Percentiles rank a stretch among this genome's conserved stretches.
phyloP scores from a whole-genome alignment of 2,797 vertebrate species.

The Amazona ochrocephala region DNA sequence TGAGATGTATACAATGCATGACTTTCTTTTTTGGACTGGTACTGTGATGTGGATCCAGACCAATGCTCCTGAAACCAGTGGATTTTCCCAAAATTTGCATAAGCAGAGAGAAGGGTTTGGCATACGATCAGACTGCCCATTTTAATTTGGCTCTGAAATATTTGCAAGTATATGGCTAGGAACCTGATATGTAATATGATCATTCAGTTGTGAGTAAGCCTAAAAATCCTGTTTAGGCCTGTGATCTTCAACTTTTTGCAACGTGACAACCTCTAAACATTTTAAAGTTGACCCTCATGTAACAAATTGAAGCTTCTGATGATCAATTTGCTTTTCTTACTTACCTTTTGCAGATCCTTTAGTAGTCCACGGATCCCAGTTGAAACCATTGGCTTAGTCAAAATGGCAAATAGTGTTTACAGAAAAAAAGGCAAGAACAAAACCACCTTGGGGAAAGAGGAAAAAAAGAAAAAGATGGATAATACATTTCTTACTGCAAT shows the following conservation, averaged over 20 bases:
- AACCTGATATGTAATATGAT: not conserved
- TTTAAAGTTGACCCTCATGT: not conserved
- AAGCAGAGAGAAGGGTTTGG: not conserved
- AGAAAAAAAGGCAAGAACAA: conserved; percentile 33
- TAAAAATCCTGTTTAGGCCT: conserved; percentile 23
- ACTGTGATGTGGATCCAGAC: not conserved
- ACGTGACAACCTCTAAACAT: not conserved
- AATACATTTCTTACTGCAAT: not conserved
- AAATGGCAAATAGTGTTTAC: conserved; percentile 2
- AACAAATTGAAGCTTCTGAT: not conserved
- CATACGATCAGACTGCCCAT: not conserved
- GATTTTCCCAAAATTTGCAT: not conserved
- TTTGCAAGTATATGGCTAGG: not conserved
- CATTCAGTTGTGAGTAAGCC: not conserved
- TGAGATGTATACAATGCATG: not conserved
- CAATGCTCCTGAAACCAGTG: not conserved
- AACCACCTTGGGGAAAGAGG: not conserved
- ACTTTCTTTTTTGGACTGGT: not conserved
- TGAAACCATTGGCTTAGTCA: not conserved
- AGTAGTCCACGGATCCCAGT: not conserved
- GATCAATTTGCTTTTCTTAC: not conserved
- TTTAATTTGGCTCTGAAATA: conserved; percentile 25
- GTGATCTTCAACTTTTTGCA: not conserved
- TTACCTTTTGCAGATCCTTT: not conserved
- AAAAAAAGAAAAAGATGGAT: not conserved